Base-by-base conservation (phyloP, 35 echinoderm and acorn worm species). In the Acanthaster planci region DNA sequence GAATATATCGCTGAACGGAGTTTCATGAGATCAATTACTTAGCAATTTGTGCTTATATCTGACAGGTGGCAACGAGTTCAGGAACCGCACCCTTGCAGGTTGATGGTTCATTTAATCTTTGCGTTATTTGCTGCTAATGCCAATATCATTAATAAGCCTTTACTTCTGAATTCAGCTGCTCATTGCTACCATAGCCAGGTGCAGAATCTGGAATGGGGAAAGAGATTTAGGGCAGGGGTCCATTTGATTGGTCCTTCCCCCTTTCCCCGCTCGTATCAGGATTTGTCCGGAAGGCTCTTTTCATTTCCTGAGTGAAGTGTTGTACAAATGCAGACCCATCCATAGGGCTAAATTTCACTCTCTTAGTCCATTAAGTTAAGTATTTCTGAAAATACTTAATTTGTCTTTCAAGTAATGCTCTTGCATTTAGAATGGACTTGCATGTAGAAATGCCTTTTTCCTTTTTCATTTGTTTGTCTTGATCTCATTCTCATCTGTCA, bases 31-130 rank as follows among this genome's bases (percentile, higher is more conserved):
- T 44, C 9, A 79, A 79, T 44, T 40, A 39, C 1, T 50, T 47
- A 6, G 42, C 12, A 12, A 4, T 4, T 47, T 12, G 42, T 78
- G n/a, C 39, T 40, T 26, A 40, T 15, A 79, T 52, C 29, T 44
- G 12, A 47, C 47, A 79, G 77, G 38, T 79, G 38, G 64, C 64
- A 72, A 26, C 22, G 23, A 72, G n/a, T 31, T 0, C 64, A 72
- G 34, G 64, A 72, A 72, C 26, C 34, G 34, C 26, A 26, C 34
- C 29, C 26, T 72, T 72, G 64, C 64, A 72, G 64, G 64, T 72
- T 35, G 64, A 72, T 23, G 30, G 34, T 8, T 27, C 1, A 23
- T 72, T 16, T 10, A 29, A 72, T 27, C 30, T 72, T 9, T 72
- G 64, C 64, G 30, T 72, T 29, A 16, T 72, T n/a, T 27, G 64